Conservation (phyloP, 2,888 invertebrate species). For the Galerucella pusilla region DNA sequence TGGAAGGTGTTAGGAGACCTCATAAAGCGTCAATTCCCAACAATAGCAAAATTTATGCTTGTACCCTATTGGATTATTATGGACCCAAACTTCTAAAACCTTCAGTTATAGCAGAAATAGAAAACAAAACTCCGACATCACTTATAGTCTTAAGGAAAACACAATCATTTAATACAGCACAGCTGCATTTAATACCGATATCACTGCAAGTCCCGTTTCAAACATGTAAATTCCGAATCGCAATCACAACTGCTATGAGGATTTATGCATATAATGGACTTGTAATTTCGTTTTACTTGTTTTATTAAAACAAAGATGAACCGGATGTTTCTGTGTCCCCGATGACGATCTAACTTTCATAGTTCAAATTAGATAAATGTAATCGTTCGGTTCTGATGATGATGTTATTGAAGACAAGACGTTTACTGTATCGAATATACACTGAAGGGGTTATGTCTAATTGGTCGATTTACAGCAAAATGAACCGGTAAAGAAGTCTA, state of each 20-base stretch:
- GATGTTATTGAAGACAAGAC: not conserved
- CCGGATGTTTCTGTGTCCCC: not conserved
- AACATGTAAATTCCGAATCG: slow-evolving; percentile 16
- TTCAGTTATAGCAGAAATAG: not conserved
- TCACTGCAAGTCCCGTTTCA: not conserved
- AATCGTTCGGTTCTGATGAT: not conserved
- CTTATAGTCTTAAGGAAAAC: not conserved
- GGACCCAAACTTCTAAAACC: too few species aligned
- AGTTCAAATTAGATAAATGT: not conserved
- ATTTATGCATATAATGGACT: slow-evolving; percentile 15
- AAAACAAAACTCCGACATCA: not conserved
- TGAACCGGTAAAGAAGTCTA: too few species aligned
- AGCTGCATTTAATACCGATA: slow-evolving; percentile 9
- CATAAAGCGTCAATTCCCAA: too few species aligned
- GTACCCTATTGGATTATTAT: not conserved
- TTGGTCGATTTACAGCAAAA: too few species aligned
- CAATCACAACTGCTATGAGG: not conserved
- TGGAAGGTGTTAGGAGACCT: too few species aligned
- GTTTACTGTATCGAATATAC: too few species aligned
- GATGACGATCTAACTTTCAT: not conserved
- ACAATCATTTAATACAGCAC: not conserved
- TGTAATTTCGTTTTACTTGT: not conserved
- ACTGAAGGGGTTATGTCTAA: too few species aligned
- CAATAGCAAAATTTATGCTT: too few species aligned
- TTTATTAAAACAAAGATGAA: slow-evolving; percentile 8